phyloP scores from a whole-genome alignment of 1,140 invertebrate species.

The Cydia amplana region DNA sequence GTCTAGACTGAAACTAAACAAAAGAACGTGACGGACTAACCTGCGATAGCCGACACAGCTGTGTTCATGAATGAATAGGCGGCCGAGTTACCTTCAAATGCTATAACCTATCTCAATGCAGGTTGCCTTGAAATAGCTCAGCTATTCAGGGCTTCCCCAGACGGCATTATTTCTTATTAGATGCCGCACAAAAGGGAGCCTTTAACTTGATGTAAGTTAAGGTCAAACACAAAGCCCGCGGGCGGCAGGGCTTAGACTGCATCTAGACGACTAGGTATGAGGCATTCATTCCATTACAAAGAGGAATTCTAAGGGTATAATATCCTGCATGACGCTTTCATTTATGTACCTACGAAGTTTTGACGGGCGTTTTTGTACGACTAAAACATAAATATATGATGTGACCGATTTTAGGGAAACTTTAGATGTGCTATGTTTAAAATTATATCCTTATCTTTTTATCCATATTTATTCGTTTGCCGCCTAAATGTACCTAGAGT shows the following conservation, averaged over 20 bases:
- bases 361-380: neutral
- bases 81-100: constrained; percentile 57
- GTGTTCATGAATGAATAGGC: constrained; percentile 57
- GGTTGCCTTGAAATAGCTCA: constrained; percentile 67
- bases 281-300: constrained; percentile 38
- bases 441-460: neutral
- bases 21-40: constrained; percentile 41
- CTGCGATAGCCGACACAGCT: constrained; percentile 60
- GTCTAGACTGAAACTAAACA: neutral
- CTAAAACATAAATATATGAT: neutral
- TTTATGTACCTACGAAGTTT: neutral
- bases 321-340: constrained; percentile 39
- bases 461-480: neutral
- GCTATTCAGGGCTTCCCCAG: constrained; percentile 64
- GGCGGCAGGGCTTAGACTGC: constrained; percentile 54
- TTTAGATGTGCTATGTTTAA: neutral
- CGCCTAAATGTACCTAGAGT: too few relatives aligned
- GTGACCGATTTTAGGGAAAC: neutral
- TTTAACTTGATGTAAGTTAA: constrained; percentile 77
- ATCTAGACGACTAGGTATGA: constrained; percentile 65
- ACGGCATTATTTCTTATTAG: constrained; percentile 64
- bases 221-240: constrained; percentile 58
- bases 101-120: constrained; percentile 76
- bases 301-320: constrained; percentile 54
- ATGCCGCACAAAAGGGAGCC: constrained; percentile 63